phyloP scores from a whole-genome alignment of 2,888 invertebrate species.

The Pristionchus fissidentatus region DNA sequence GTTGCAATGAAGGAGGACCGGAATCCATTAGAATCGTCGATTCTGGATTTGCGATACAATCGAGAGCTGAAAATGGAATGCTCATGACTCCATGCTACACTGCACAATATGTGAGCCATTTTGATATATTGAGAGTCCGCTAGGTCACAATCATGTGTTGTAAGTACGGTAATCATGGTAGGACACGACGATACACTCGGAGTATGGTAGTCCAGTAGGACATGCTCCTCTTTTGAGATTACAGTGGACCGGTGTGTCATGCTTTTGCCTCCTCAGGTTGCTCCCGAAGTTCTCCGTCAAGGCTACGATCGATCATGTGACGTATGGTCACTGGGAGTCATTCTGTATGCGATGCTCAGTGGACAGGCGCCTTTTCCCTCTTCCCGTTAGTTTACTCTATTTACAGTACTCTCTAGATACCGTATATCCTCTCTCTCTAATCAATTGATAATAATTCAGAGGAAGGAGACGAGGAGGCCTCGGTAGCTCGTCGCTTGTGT shows the following conservation, averaged over 20 bases:
- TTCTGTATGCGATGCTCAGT: slow-evolving; percentile 94
- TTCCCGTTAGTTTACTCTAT: not conserved
- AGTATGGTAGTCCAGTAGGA: no score
- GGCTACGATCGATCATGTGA: slow-evolving; percentile 99
- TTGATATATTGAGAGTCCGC: no score
- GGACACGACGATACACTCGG: no score
- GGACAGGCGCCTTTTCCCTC: slow-evolving; percentile 79
- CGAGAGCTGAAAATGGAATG: slow-evolving; percentile 93
- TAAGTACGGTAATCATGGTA: no score
- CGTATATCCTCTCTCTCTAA: not conserved
- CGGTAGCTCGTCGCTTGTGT: not conserved
- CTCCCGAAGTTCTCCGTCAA: slow-evolving; percentile 86
- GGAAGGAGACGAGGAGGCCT: not conserved
- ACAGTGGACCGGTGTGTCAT: no score
- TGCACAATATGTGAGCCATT: no score
- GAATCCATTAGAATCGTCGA: slow-evolving; percentile 92
- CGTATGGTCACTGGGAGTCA: slow-evolving; percentile 97
- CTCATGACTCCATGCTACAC: slow-evolving; percentile 99
- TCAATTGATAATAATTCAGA: no score
- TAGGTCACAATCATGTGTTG: no score
- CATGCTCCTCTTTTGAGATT: no score
- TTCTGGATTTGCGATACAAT: slow-evolving; percentile 97
- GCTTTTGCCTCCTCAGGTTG: no score
- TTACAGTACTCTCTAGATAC: no score
- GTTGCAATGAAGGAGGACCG: slow-evolving; percentile 83